These are phyloP conservation scores for Lontra canadensis DNA, from an alignment of 2,113 vertebrate species.

Conservation along the genomic window DNA sequence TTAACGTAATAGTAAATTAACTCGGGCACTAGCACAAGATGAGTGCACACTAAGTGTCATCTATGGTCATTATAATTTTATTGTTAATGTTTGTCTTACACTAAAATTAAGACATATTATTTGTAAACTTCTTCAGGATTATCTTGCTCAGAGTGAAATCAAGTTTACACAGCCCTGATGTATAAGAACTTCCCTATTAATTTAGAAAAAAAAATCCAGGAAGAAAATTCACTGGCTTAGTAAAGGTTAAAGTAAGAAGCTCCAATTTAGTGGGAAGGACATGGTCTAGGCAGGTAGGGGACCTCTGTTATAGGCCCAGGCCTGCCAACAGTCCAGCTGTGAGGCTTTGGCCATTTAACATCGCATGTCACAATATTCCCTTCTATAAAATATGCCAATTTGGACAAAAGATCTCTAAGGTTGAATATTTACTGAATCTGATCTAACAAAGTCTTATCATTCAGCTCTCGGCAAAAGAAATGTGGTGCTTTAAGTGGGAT, in stretches of 20 bases:
- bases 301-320: background rate
- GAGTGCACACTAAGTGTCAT: background rate
- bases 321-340: background rate
- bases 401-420: conserved; percentile 13
- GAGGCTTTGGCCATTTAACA: background rate
- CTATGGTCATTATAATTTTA: background rate
- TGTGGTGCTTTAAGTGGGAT: background rate
- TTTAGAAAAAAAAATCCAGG: background rate
- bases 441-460: conserved; percentile 13
- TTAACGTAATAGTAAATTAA: background rate
- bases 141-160: background rate
- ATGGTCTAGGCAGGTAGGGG: background rate
- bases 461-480: background rate
- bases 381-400: conserved; percentile 6
- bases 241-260: background rate
- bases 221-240: background rate
- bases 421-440: conserved; percentile 7
- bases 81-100: background rate
- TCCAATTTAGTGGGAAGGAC: background rate
- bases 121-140: background rate
- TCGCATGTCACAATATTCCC: background rate
- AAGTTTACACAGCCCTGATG: background rate
- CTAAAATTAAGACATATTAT: background rate
- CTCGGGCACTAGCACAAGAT: background rate
- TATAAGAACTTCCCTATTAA: conserved; percentile 17